A percentile compares a stretch with the other conserved stretches of the same genome.
Evolutionary conservation across 1,140 invertebrate genomes (phyloP).

Genomic region (Homarus americanus): DNA sequence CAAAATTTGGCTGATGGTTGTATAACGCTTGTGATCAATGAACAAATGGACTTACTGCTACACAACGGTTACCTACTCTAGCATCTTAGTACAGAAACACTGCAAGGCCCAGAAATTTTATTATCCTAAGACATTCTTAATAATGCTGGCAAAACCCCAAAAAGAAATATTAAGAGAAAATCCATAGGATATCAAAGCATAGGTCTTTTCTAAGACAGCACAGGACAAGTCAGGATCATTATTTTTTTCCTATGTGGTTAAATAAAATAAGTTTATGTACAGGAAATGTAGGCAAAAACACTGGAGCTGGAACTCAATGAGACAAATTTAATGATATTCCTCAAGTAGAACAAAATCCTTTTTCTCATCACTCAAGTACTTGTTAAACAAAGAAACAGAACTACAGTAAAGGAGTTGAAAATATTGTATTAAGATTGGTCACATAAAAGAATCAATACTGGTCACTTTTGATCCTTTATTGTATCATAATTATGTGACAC

Average conservation of each 20-base stretch:
- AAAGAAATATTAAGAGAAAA: neutral
- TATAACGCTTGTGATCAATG: neutral
- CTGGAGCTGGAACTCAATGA: neutral
- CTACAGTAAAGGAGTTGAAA: neutral
- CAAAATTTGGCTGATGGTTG: neutral
- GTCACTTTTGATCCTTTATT: neutral
- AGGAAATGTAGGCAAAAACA: conserved; percentile 10
- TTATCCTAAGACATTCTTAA: neutral
- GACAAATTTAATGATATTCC: conserved; percentile 1
- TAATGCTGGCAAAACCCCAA: neutral
- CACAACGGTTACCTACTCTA: conserved; percentile 21
- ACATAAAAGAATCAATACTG: neutral
- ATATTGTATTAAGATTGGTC: neutral
- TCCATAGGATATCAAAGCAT: neutral
- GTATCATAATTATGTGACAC: too few species aligned
- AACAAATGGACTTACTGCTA: conserved; percentile 21
- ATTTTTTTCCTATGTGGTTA: conserved; percentile 26
- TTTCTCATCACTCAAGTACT: neutral
- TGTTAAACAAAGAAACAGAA: neutral
- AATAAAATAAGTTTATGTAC: conserved; percentile 53
- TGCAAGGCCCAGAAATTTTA: neutral
- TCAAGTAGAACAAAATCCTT: neutral
- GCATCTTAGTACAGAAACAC: neutral
- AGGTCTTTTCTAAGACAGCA: neutral
- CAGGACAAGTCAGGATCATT: conserved; percentile 29